phyloP scores from a whole-genome alignment of 2,888 invertebrate species.

The Cremastinae sp. region DNA sequence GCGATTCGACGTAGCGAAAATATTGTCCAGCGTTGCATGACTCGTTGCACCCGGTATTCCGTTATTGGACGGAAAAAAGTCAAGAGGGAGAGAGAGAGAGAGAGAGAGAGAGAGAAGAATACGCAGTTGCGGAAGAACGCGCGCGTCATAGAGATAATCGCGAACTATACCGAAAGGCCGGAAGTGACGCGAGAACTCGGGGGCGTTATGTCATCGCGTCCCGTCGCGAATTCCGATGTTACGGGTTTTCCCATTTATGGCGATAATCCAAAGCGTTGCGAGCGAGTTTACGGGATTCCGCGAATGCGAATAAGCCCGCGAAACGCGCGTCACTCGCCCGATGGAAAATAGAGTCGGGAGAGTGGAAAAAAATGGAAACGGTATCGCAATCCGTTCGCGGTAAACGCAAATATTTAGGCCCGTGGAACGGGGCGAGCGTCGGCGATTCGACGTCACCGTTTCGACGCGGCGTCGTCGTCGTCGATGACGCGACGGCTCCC shows the following conservation, averaged over 20 bases:
- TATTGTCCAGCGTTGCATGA: neutral
- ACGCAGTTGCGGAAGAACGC: slow-evolving; percentile 7
- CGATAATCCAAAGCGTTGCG: slow-evolving; percentile 34
- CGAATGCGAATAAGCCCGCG: slow-evolving; percentile 22
- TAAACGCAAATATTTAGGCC: slow-evolving; percentile 69
- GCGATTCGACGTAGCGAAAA: slow-evolving; percentile 11
- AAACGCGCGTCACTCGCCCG: no score
- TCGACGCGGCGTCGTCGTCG: slow-evolving; percentile 58
- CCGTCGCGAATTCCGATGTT: slow-evolving; percentile 52
- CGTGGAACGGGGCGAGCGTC: slow-evolving; percentile 51
- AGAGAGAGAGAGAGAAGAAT: slow-evolving; percentile 10
- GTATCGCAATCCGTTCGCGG: slow-evolving; percentile 52
- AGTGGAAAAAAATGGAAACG: slow-evolving; percentile 7
- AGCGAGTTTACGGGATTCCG: slow-evolving; percentile 40
- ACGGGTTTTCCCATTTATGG: slow-evolving; percentile 63
- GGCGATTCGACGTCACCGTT: slow-evolving; percentile 69
- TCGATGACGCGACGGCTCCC: slow-evolving; percentile 67
- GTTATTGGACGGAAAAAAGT: no score
- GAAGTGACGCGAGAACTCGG: slow-evolving; percentile 51
- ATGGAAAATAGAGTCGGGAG: slow-evolving; percentile 15
- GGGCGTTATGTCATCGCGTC: slow-evolving; percentile 58
- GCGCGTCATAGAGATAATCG: no score
- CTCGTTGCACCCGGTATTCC: neutral
- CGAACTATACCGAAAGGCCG: slow-evolving; percentile 45
- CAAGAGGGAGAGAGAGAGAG: no score